Percentiles rank a stretch among this genome's conserved stretches.
Conservation (phyloP, 2,797 vertebrate species). For the Anabas testudineus region DNA sequence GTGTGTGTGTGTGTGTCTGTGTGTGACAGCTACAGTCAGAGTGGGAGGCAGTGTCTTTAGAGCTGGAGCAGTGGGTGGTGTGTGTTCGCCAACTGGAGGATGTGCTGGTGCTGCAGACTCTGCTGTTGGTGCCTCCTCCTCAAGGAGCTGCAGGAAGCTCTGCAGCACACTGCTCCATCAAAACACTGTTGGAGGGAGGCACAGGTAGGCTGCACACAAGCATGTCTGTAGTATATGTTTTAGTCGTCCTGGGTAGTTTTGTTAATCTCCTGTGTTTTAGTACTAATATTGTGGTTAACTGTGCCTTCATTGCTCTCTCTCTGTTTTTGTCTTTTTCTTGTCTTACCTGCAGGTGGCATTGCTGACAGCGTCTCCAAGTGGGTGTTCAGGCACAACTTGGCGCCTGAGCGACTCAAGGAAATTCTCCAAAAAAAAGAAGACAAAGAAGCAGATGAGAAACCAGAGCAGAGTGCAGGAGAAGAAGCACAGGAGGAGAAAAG, state of each 20-base stretch:
- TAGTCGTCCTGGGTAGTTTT: neutral
- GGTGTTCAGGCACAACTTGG: constrained; percentile 92
- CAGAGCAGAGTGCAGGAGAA: constrained; percentile 31
- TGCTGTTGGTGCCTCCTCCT: constrained; percentile 85
- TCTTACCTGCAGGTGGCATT: constrained; percentile 85
- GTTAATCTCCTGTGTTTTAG: too few relatives aligned
- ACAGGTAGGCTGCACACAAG: constrained; percentile 83
- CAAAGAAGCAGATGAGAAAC: constrained; percentile 63
- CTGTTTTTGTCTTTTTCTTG: neutral
- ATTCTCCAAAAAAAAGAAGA: constrained; percentile 76
- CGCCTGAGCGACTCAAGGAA: constrained; percentile 84
- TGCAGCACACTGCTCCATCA: constrained; percentile 88
- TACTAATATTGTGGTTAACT: too few relatives aligned
- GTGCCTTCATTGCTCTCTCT: neutral
- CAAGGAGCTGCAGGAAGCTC: constrained; percentile 78
- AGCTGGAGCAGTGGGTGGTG: constrained; percentile 96
- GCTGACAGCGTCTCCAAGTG: constrained; percentile 96
- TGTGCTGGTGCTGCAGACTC: constrained; percentile 92
- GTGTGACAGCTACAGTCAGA: constrained; percentile 83
- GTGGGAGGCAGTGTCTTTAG: constrained; percentile 96
- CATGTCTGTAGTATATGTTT: neutral
- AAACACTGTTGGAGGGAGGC: constrained; percentile 91
- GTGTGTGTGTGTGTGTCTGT: neutral
- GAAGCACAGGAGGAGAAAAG: constrained; percentile 55
- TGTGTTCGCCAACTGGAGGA: constrained; percentile 94